A percentile compares a stretch with the other conserved stretches of the same genome.
These are phyloP conservation scores for Drosophila dunni DNA, from an alignment of 1,140 invertebrate genomes.

Conservation along the genomic window DNA sequence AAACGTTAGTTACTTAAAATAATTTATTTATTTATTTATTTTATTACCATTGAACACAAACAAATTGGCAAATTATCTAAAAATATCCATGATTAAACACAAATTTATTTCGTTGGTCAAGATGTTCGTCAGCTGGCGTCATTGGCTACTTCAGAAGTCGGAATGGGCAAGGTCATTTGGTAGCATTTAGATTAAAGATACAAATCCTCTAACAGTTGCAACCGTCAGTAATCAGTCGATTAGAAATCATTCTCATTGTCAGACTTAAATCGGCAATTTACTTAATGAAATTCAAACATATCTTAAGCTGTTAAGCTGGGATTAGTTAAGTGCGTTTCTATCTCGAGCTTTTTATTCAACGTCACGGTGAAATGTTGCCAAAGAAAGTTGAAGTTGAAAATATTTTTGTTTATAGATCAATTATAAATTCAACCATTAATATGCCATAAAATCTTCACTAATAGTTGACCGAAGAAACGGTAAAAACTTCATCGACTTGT, in stretches of 20 bases:
- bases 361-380: slow-evolving; percentile 27
- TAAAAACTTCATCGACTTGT: slow-evolving; percentile 52
- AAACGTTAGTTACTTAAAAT: background rate
- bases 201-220: slow-evolving; percentile 42
- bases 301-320: slow-evolving; percentile 21
- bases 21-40: slow-evolving; percentile 1
- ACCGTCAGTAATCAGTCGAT: slow-evolving; percentile 21
- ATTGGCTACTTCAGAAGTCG: slow-evolving; percentile 20
- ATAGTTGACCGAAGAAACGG: slow-evolving; percentile 48
- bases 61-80: slow-evolving; percentile 14
- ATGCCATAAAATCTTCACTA: slow-evolving; percentile 61
- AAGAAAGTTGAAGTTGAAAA: slow-evolving; percentile 64
- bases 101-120: slow-evolving; percentile 5
- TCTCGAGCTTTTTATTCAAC: background rate
- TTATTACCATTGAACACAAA: too few species aligned
- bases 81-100: background rate
- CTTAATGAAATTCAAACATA: slow-evolving; percentile 37
- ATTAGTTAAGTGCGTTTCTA: slow-evolving; percentile 1
- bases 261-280: slow-evolving; percentile 16
- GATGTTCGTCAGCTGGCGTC: slow-evolving; percentile 11
- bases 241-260: slow-evolving; percentile 29
- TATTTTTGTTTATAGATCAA: slow-evolving; percentile 31
- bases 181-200: slow-evolving; percentile 33
- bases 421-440: slow-evolving; percentile 69
- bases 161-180: slow-evolving; percentile 28